Conservation (phyloP, 2,888 invertebrate genomes). For the Caprella mutica region DNA sequence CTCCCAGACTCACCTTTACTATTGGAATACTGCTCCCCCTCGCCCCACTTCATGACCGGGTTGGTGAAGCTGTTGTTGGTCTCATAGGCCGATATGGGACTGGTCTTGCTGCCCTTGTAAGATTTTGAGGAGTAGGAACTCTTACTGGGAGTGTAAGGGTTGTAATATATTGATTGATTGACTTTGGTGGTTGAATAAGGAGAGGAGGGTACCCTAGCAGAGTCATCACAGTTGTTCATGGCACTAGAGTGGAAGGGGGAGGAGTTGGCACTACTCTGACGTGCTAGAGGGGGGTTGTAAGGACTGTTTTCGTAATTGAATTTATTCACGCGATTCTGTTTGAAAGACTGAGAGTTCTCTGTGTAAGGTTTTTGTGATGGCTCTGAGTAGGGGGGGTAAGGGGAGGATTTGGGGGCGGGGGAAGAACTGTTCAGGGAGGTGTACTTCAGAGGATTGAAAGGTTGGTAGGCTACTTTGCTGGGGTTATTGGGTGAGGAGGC, state of each 20-base stretch:
- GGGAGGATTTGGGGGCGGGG: too few relatives aligned
- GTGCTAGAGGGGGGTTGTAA: neutral
- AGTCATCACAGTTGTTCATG: neutral
- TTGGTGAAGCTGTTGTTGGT: constrained; percentile 24
- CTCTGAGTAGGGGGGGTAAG: too few relatives aligned
- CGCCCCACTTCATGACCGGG: constrained; percentile 8
- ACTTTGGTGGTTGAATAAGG: neutral
- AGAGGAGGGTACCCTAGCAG: neutral
- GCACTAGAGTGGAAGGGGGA: constrained; percentile 1
- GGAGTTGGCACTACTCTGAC: neutral
- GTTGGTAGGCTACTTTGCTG: too few relatives aligned
- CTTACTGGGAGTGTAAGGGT: neutral
- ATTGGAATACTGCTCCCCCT: constrained; percentile 10
- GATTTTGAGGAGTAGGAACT: constrained; percentile 2
- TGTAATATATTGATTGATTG: constrained; percentile 5
- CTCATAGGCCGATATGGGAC: constrained; percentile 12
- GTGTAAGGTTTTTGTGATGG: too few relatives aligned
- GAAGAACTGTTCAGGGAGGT: too few relatives aligned
- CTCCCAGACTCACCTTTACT: constrained; percentile 22
- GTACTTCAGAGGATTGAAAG: too few relatives aligned
- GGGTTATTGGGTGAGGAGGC: too few relatives aligned
- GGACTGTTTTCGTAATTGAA: too few relatives aligned
- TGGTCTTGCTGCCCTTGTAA: constrained; percentile 11
- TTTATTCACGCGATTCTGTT: too few relatives aligned
- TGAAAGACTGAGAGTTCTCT: too few relatives aligned